Evolutionary conservation across 2,888 invertebrate genomes (phyloP).

Genomic region (Crematogaster levior): DNA sequence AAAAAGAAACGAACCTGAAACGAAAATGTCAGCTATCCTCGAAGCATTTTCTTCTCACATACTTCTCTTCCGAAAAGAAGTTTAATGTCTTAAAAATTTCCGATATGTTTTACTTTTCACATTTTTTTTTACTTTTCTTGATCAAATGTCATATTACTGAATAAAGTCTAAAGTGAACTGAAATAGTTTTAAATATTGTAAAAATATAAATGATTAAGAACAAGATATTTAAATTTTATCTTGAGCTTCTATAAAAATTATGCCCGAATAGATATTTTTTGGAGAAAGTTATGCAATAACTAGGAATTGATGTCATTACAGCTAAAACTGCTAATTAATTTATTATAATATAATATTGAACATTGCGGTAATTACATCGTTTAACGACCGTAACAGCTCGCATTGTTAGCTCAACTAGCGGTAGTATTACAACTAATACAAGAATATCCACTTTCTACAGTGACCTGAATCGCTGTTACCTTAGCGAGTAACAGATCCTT

Average conservation of each 20-base stretch:
- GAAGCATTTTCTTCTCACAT: not conserved
- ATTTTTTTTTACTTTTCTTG: not conserved
- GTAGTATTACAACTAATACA: slow-evolving; percentile 57
- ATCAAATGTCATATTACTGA: not conserved
- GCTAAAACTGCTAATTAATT: slow-evolving; percentile 23
- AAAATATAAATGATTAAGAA: not conserved
- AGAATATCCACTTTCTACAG: slow-evolving; percentile 72
- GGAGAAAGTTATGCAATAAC: not conserved
- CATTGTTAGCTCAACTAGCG: slow-evolving; percentile 59
- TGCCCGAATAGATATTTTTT: not conserved
- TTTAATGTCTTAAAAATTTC: not conserved
- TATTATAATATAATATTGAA: slow-evolving; percentile 35
- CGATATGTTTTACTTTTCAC: not conserved
- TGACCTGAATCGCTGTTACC: slow-evolving; percentile 67
- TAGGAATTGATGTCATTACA: not conserved
- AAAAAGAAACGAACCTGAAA: slow-evolving; percentile 34
- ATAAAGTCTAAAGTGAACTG: not conserved
- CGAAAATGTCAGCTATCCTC: slow-evolving; percentile 41
- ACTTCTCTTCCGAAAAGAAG: slow-evolving; percentile 40
- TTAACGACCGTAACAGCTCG: slow-evolving; percentile 41
- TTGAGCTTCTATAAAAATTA: not conserved
- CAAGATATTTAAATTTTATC: not conserved
- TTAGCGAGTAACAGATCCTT: slow-evolving; percentile 69
- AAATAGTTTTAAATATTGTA: no score
- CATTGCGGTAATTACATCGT: slow-evolving; percentile 38